Conservation (phyloP, 2,113 vertebrate genomes). For the Trachemys scripta region DNA sequence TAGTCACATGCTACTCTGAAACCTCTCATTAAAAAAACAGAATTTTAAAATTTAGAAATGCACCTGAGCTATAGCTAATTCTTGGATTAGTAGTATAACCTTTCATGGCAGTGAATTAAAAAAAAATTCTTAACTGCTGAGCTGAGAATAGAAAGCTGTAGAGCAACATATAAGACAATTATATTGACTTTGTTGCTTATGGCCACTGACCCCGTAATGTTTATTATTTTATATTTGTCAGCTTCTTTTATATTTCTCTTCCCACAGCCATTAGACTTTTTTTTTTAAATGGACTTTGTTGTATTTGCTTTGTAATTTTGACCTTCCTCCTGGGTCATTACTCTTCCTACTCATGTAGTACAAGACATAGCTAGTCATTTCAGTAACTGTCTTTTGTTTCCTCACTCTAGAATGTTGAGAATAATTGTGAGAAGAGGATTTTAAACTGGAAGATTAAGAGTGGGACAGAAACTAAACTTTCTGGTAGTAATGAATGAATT, state of each 20-base stretch:
- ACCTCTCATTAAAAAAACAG: neutral
- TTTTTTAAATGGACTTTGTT: neutral
- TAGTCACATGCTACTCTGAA: neutral
- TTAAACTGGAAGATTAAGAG: neutral
- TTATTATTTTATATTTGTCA: neutral
- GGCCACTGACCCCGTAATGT: neutral
- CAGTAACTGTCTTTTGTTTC: neutral
- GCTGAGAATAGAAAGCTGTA: neutral
- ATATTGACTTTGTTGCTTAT: neutral
- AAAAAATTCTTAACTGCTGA: neutral
- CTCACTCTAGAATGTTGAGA: neutral
- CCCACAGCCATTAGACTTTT: neutral
- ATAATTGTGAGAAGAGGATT: neutral
- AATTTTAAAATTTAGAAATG: neutral
- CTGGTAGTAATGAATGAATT: neutral
- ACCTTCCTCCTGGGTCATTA: neutral
- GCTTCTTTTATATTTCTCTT: neutral
- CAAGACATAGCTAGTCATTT: neutral
- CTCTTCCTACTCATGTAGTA: neutral
- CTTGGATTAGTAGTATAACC: neutral
- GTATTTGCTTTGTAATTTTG: neutral
- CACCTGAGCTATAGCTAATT: neutral
- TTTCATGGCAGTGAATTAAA: neutral
- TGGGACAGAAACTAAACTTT: rapidly evolving
- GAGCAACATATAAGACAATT: neutral